A percentile compares a stretch with the other conserved stretches of the same genome.
Evolutionary conservation across 1,140 invertebrate species (phyloP).

Genomic region (Mamestra configurata): DNA sequence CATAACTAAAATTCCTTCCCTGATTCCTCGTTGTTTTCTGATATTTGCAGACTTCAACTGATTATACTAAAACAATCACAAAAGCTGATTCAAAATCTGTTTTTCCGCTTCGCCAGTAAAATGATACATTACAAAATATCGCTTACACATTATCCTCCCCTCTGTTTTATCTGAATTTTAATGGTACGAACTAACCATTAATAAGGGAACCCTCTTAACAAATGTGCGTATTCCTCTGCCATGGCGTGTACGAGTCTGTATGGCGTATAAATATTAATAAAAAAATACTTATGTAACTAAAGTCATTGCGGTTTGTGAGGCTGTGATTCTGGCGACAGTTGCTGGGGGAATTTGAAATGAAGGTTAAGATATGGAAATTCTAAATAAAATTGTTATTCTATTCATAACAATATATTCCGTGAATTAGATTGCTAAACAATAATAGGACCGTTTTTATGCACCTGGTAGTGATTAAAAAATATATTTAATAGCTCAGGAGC

Average conservation of each 20-base stretch:
- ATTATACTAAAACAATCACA: not conserved
- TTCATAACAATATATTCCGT: too few relatives aligned
- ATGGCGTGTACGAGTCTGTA: conserved; percentile 45
- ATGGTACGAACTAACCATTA: conserved; percentile 46
- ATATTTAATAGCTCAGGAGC: too few relatives aligned
- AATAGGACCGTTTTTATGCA: too few relatives aligned
- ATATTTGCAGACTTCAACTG: too few relatives aligned
- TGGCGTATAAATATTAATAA: conserved; percentile 57
- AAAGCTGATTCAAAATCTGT: conserved; percentile 22
- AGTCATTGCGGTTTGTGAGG: conserved; percentile 1
- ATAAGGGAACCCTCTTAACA: conserved; percentile 54
- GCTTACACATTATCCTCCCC: conserved; percentile 48
- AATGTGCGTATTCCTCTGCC: conserved; percentile 50
- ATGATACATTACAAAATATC: conserved; percentile 25
- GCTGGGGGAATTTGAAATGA: conserved; percentile 11
- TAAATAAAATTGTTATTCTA: not conserved
- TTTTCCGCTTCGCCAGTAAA: conserved; percentile 3
- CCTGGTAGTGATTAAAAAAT: too few relatives aligned
- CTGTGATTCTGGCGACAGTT: conserved; percentile 10
- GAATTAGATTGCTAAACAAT: too few relatives aligned
- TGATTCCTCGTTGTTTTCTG: too few relatives aligned
- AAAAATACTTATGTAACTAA: conserved; percentile 46
- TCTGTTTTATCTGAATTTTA: conserved; percentile 39
- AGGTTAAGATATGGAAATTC: not conserved
- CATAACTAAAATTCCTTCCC: too few relatives aligned